Evolutionary conservation across 2,888 invertebrate species (phyloP).

Genomic region (Mayetiola destructor): DNA sequence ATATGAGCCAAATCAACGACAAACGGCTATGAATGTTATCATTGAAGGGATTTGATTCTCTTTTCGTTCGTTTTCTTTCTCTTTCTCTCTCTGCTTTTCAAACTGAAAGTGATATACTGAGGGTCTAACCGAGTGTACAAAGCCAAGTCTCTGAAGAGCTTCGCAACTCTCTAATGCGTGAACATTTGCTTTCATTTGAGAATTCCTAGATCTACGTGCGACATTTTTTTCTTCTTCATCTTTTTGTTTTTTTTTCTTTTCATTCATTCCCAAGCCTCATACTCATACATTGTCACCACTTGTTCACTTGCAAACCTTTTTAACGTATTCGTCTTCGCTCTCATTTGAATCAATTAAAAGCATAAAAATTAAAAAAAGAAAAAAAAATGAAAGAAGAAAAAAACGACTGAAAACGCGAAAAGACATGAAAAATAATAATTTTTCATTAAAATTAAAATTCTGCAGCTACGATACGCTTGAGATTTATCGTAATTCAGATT

Average conservation of each 20-base stretch:
- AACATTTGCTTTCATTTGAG: constrained; percentile 11
- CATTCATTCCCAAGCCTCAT: no score
- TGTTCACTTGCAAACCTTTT: no score
- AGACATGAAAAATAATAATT: constrained; percentile 13
- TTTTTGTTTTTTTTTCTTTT: neutral
- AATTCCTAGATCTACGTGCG: constrained; percentile 10
- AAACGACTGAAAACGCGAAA: no score
- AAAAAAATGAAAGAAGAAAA: neutral
- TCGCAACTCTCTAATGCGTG: constrained; percentile 12
- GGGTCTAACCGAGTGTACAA: neutral
- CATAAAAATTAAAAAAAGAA: neutral
- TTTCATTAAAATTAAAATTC: constrained; percentile 13
- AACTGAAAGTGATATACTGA: no score
- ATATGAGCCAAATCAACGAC: constrained; percentile 2
- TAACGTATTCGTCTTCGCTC: neutral
- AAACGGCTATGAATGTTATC: constrained; percentile 10
- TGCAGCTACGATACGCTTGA: constrained; percentile 13
- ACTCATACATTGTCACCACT: no score
- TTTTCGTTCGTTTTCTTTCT: no score
- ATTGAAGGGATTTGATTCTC: constrained; percentile 3
- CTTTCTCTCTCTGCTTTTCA: no score
- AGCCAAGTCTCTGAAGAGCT: constrained; percentile 7
- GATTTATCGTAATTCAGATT: constrained; percentile 13
- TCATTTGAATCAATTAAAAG: constrained; percentile 13
- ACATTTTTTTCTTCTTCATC: neutral